These are phyloP conservation scores for Colinus virginianus DNA, from an alignment of 2,113 vertebrate genomes.

Conservation along the genomic window DNA sequence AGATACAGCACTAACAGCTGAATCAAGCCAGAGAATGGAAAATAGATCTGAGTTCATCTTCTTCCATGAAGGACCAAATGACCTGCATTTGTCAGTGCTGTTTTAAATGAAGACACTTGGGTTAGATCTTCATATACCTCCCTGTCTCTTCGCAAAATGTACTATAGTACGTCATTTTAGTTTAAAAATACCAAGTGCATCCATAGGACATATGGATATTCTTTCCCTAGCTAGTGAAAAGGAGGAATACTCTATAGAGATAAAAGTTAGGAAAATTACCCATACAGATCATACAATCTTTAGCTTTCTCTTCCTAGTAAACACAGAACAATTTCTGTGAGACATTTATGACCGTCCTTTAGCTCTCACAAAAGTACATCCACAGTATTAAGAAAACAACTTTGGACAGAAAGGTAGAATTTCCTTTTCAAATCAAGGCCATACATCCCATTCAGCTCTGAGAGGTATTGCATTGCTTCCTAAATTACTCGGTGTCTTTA, in stretches of 20 bases:
- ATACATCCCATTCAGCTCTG: not conserved
- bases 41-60: constrained; percentile 24
- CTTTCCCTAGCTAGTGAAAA: not conserved
- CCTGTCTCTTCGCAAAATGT: not conserved
- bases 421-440: not conserved
- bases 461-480: not conserved
- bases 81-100: not conserved
- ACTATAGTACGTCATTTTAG: not conserved
- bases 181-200: not conserved
- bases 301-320: not conserved
- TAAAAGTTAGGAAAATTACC: not conserved
- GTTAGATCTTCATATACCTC: not conserved
- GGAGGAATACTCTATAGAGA: not conserved
- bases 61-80: not conserved
- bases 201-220: not conserved
- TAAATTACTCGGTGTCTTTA: not conserved
- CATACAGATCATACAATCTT: not conserved
- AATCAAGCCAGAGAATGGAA: constrained; percentile 43
- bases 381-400: not conserved
- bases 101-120: not conserved
- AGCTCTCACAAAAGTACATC: not conserved
- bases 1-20: constrained; percentile 48
- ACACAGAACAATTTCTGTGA: not conserved
- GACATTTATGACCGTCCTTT: not conserved
- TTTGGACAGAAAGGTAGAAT: not conserved